Evolutionary conservation across 2,113 vertebrate species (phyloP).

Genomic region (Myotis yumanensis): DNA sequence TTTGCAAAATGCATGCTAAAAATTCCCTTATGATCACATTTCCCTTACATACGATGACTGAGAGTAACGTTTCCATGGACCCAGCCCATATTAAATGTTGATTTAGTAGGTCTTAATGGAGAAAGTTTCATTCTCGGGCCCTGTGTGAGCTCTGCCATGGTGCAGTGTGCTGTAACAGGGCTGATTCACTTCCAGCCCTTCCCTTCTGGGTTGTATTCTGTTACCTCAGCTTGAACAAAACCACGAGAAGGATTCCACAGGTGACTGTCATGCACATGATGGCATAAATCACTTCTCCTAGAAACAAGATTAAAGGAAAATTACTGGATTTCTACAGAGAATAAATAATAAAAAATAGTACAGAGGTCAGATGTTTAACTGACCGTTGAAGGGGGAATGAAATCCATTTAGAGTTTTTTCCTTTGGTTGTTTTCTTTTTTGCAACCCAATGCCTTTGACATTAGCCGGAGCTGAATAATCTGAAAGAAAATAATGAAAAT

Average conservation of each 20-base stretch:
- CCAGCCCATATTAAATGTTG: neutral
- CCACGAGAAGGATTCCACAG: slow-evolving; percentile 83
- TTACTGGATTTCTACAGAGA: slow-evolving; percentile 9
- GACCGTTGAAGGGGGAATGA: slow-evolving; percentile 48
- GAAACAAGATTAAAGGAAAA: slow-evolving; percentile 57
- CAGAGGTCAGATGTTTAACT: neutral
- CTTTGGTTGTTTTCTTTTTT: slow-evolving; percentile 22
- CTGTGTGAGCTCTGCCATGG: neutral
- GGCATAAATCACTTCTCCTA: slow-evolving; percentile 86
- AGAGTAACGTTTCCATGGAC: neutral
- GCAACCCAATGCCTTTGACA: neutral
- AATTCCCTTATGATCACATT: neutral
- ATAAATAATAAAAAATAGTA: neutral
- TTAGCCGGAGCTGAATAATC: slow-evolving; percentile 44
- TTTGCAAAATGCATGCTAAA: neutral
- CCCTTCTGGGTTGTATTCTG: slow-evolving; percentile 36
- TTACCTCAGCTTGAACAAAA: slow-evolving; percentile 88
- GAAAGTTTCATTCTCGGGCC: neutral
- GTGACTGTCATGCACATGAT: slow-evolving; percentile 83
- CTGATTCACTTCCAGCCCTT: neutral
- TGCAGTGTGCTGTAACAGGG: too few species aligned
- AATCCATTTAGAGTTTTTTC: slow-evolving; percentile 28
- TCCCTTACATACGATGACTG: neutral
- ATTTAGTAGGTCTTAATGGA: neutral
- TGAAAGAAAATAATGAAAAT: slow-evolving; percentile 60